Evolutionary conservation across 2,888 invertebrate genomes (phyloP).

Genomic region (Charanyca ferruginea): DNA sequence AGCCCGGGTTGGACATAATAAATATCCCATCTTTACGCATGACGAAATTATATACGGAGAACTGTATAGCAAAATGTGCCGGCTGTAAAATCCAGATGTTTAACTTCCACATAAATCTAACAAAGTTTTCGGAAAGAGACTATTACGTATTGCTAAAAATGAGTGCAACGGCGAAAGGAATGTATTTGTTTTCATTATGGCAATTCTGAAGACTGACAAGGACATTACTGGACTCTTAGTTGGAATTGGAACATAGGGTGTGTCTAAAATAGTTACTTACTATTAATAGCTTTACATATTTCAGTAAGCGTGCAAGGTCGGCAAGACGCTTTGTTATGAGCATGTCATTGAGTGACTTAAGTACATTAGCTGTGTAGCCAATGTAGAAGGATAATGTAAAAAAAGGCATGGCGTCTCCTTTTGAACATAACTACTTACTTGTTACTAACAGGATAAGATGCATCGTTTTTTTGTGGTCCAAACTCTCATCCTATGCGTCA

Average conservation of each 20-base stretch:
- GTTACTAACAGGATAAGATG: conserved; percentile 51
- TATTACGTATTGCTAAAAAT: conserved; percentile 56
- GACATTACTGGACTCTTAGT: conserved; percentile 59
- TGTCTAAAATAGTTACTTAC: conserved; percentile 50
- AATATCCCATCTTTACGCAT: conserved; percentile 53
- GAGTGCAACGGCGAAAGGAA: conserved; percentile 43
- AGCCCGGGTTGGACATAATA: conserved; percentile 34
- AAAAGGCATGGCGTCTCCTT: conserved; percentile 36
- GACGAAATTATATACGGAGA: conserved; percentile 57
- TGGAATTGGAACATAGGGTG: conserved; percentile 51
- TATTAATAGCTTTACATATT: conserved; percentile 63
- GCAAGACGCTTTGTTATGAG: conserved; percentile 45
- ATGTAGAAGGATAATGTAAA: conserved; percentile 37
- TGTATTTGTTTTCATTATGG: conserved; percentile 53
- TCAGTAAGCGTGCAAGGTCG: conserved; percentile 66
- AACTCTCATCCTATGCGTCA: conserved; percentile 53
- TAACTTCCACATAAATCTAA: conserved; percentile 64
- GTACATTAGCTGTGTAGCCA: conserved; percentile 54
- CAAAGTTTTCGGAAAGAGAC: conserved; percentile 57
- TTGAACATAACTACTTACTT: conserved; percentile 25
- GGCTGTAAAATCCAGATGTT: conserved; percentile 69
- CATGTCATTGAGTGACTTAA: conserved; percentile 61
- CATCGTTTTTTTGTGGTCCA: conserved; percentile 49
- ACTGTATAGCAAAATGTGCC: conserved; percentile 47
- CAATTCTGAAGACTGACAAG: conserved; percentile 65